These are phyloP conservation scores for Morone saxatilis DNA, from an alignment of 2,113 vertebrate species.

Conservation along the genomic window DNA sequence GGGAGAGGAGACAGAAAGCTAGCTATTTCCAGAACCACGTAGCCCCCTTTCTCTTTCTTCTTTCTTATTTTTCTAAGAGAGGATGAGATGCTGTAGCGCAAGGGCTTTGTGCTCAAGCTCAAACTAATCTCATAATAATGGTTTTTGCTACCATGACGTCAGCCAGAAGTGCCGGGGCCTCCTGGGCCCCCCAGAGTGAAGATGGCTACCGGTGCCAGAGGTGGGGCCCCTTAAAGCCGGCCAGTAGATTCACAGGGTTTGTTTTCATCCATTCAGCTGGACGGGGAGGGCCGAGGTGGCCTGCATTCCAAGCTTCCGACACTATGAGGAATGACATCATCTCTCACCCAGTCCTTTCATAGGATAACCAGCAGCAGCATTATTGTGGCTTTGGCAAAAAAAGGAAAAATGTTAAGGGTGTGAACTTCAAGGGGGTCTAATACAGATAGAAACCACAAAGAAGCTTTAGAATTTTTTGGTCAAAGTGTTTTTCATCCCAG, in stretches of 20 bases:
- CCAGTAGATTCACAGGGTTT: constrained; percentile 55
- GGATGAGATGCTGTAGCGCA: constrained; percentile 42
- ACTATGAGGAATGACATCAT: constrained; percentile 77
- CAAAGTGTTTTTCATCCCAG: constrained; percentile 41
- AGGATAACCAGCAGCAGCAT: constrained; percentile 57
- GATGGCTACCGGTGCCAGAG: constrained; percentile 74
- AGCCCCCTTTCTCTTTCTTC: too few relatives aligned
- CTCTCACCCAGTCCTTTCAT: constrained; percentile 62
- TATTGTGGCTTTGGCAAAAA: constrained; percentile 50
- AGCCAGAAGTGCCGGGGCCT: constrained; percentile 58
- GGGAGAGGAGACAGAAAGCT: constrained; percentile 13
- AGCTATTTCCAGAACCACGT: too few relatives aligned
- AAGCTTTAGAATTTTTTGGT: constrained; percentile 51
- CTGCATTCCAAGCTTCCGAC: constrained; percentile 64
- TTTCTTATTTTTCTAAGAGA: not conserved
- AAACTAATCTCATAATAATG: constrained; percentile 79
- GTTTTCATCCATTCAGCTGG: constrained; percentile 68
- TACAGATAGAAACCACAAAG: constrained; percentile 47
- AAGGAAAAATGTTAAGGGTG: constrained; percentile 50
- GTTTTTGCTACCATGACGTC: constrained; percentile 75
- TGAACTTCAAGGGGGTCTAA: constrained; percentile 62
- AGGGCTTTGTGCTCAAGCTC: constrained; percentile 64
- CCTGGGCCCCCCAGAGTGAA: constrained; percentile 61
- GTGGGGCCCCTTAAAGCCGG: constrained; percentile 63
- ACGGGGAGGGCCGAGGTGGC: constrained; percentile 39